These are phyloP conservation scores for Helleia helle DNA, from an alignment of 2,888 invertebrate genomes.

Conservation along the genomic window DNA sequence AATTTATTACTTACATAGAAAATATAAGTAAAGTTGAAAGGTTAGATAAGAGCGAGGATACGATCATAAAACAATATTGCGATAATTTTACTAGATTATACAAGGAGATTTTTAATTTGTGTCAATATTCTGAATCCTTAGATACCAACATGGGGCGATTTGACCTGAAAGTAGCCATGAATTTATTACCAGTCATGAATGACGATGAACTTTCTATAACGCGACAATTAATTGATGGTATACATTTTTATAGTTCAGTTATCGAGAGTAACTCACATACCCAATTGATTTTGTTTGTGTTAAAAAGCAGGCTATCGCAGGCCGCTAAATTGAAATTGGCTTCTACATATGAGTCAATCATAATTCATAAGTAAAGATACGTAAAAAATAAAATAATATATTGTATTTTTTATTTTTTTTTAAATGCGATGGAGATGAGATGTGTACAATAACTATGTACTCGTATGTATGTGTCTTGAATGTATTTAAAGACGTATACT, in stretches of 20 bases:
- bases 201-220: neutral
- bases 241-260: neutral
- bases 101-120: neutral
- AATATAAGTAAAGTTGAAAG: neutral
- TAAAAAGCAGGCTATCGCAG: neutral
- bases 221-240: slow-evolving; percentile 1
- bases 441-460: too few relatives aligned
- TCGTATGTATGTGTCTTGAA: too few relatives aligned
- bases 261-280: neutral
- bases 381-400: too few relatives aligned
- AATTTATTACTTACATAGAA: slow-evolving; percentile 1
- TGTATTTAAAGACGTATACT: too few relatives aligned
- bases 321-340: neutral
- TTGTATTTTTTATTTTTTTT: too few relatives aligned
- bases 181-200: slow-evolving; percentile 1
- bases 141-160: slow-evolving; percentile 3
- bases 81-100: neutral
- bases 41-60: neutral
- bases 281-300: slow-evolving; percentile 2
- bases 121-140: neutral
- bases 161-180: neutral
- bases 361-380: too few relatives aligned
- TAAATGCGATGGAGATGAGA: too few relatives aligned
- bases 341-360: neutral
- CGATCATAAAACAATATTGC: neutral